phyloP scores from a whole-genome alignment of 2,888 invertebrate genomes.

The Leptopilina drosophilae region DNA sequence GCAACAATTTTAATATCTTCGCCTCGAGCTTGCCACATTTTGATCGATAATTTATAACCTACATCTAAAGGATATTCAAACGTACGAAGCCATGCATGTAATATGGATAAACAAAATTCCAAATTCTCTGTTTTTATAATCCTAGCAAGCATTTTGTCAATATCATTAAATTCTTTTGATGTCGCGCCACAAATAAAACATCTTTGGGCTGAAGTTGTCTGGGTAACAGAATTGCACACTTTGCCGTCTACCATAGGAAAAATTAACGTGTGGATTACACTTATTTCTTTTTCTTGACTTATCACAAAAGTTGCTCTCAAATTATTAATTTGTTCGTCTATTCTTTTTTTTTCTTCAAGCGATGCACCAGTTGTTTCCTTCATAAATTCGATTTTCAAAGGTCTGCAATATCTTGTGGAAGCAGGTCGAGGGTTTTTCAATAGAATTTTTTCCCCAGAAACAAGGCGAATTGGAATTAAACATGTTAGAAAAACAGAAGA shows the following conservation, averaged over 20 bases:
- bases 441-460: constrained; percentile 22
- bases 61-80: constrained; percentile 31
- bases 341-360: background rate
- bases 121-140: constrained; percentile 7
- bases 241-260: constrained; percentile 8
- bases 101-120: constrained; percentile 18
- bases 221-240: constrained; percentile 44
- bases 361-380: constrained; percentile 35
- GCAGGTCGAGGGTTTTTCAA: constrained; percentile 44
- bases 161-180: constrained; percentile 42
- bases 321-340: background rate
- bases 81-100: constrained; percentile 33
- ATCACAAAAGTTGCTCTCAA: background rate
- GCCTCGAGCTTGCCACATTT: constrained; percentile 35
- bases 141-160: constrained; percentile 35
- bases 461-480: constrained; percentile 42
- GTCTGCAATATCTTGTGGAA: constrained; percentile 45
- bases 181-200: constrained; percentile 28
- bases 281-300: background rate
- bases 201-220: constrained; percentile 24
- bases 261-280: background rate
- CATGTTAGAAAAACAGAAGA: too few species aligned
- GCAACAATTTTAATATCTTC: constrained; percentile 37
- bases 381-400: constrained; percentile 42
- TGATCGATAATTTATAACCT: constrained; percentile 17